These are phyloP conservation scores for Drosophila littoralis DNA, from an alignment of 1,140 invertebrate genomes.

Conservation along the genomic window DNA sequence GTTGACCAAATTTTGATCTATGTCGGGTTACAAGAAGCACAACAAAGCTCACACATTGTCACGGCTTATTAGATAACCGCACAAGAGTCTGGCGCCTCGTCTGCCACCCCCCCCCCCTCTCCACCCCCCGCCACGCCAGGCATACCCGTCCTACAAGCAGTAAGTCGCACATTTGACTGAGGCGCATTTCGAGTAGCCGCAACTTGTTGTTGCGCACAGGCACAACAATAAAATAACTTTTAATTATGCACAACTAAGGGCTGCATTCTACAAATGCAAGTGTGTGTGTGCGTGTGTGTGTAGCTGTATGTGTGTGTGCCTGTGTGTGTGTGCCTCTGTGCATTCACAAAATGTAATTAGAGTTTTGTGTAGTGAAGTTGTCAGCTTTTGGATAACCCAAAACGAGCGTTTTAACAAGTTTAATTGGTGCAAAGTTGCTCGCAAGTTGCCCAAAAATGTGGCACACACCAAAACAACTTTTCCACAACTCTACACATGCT, in stretches of 20 bases:
- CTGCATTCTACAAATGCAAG: conserved; percentile 35
- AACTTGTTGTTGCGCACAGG: conserved; percentile 40
- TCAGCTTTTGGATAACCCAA: conserved; percentile 81
- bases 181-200: conserved; percentile 31
- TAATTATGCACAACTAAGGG: conserved; percentile 74
- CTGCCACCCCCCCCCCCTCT: too few species aligned
- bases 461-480: conserved; percentile 58
- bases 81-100: not conserved
- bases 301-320: not conserved
- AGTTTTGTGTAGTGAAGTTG: conserved; percentile 80
- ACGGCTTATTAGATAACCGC: conserved; percentile 33
- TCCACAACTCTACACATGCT: conserved; percentile 15
- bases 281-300: not conserved
- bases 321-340: conserved; percentile 21
- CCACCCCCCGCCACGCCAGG: not conserved
- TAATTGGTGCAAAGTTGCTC: conserved; percentile 81
- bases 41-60: conserved; percentile 9
- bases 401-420: conserved; percentile 83
- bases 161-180: not conserved
- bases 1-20: not conserved
- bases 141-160: not conserved
- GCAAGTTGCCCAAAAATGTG: conserved; percentile 68
- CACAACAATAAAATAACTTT: conserved; percentile 82
- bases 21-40: not conserved
- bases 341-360: conserved; percentile 80